Base-by-base conservation (phyloP, 2,797 vertebrate genomes). In the Lepilemur septentrionalis region DNA sequence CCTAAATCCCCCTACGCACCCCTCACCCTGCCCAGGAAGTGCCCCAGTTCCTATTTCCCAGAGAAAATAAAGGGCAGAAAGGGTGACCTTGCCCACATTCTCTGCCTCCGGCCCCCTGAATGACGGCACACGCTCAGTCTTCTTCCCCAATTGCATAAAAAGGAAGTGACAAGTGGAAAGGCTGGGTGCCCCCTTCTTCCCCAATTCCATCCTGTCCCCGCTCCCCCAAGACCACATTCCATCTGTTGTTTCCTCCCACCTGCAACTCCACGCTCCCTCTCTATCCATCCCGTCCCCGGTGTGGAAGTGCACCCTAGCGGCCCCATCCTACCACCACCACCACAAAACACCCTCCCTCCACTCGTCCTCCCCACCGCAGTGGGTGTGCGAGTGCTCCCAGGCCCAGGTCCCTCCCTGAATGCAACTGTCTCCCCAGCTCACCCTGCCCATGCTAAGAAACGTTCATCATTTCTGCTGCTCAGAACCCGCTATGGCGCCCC, bases 11-110 rank as follows among this genome's bases (percentile, higher is more conserved):
- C 3, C 10, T 11, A 43, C 32, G 15, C 32, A 50, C 17, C 15
- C 3, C 52, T 57, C 8, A 9, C 43, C 38, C 13, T 23, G 15
- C 46, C 69, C 57, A 55, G 46, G 15, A 88, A 70, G 25, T 15
- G 48, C 20, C 69, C 82, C 69, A 57, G 69, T 91, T 76, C 72
- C 70, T 65, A 50, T 17, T 89, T 94, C 86, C 63, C 32, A 50
- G 55, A 61, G 8, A 81, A 75, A 67, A 65, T 11, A 76, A 84
- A 90, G 63, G 46, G 9, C 80, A 95, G 72, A 25, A 92, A 80
- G 67, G 4, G 11, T 59, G 59, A 86, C 41, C 38, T 17, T 75
- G 15, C 55, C 46, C 38, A 46, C 41, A 61, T 0, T 28, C 18
- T 67, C 88, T 50, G 43, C 81, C 81, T 78, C 63, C 48, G 12